Evolutionary conservation across 2,113 vertebrate species (phyloP).

Genomic region (Maccullochella peelii): DNA sequence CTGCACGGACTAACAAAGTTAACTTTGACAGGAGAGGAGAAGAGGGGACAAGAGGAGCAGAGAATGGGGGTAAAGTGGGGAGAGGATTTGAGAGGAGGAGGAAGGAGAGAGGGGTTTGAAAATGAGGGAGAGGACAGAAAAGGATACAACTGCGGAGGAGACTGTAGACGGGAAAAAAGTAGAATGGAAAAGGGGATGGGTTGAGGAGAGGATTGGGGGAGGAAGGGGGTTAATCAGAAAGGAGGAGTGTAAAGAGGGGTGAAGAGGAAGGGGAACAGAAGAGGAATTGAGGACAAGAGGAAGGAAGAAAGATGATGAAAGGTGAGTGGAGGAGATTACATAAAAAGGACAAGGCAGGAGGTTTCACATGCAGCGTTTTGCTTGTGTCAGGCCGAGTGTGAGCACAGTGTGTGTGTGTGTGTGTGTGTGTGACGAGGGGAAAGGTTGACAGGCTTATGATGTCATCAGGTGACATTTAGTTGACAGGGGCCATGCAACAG

Average conservation of each 20-base stretch:
- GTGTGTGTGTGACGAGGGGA: constrained; percentile 51
- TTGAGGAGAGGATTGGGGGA: background rate
- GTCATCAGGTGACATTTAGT: constrained; percentile 75
- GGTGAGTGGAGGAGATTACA: constrained; percentile 41
- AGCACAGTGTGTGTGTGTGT: constrained; percentile 8
- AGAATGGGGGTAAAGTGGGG: background rate
- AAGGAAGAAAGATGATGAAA: constrained; percentile 14
- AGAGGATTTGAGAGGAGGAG: background rate
- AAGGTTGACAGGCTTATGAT: constrained; percentile 78
- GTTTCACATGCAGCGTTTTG: constrained; percentile 45
- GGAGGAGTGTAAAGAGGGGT: background rate
- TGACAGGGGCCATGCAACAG: constrained; percentile 77
- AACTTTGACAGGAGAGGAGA: constrained; percentile 29
- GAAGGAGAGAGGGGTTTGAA: background rate
- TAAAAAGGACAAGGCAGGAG: constrained; percentile 66
- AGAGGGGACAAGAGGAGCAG: background rate
- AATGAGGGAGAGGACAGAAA: background rate
- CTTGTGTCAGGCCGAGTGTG: constrained; percentile 47
- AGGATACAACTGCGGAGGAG: background rate
- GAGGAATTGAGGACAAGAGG: constrained; percentile 2
- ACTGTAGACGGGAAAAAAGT: background rate
- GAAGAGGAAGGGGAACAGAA: background rate
- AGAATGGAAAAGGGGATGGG: background rate
- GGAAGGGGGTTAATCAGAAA: background rate
- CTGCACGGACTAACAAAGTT: constrained; percentile 10